These are phyloP conservation scores for Adineta ricciae DNA, from an alignment of 2,888 invertebrate genomes.

Conservation along the genomic window DNA sequence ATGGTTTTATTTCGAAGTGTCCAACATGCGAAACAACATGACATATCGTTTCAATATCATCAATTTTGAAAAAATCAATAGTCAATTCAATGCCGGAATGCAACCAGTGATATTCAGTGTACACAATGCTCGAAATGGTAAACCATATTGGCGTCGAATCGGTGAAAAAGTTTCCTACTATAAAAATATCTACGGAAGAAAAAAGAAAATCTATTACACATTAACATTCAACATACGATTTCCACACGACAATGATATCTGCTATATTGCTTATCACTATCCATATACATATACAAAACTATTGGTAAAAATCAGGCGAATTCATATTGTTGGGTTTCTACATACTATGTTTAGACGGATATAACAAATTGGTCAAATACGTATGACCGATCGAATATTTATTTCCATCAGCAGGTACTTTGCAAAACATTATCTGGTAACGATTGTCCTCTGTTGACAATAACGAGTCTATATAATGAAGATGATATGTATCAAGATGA, in stretches of 20 bases:
- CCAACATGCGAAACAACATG: conserved; percentile 61
- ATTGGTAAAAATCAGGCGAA: neutral
- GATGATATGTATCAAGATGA: neutral
- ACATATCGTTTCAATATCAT: conserved; percentile 73
- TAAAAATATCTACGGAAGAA: conserved; percentile 56
- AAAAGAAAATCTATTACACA: conserved; percentile 57
- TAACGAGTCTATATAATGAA: conserved; percentile 52
- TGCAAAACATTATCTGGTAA: conserved; percentile 65
- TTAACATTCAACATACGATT: conserved; percentile 69
- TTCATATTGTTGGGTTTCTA: neutral
- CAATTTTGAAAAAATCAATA: conserved; percentile 74
- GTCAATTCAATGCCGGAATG: conserved; percentile 72
- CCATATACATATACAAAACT: conserved; percentile 69
- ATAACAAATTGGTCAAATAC: conserved; percentile 56
- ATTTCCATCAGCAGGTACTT: conserved; percentile 60
- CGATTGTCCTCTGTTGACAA: conserved; percentile 65
- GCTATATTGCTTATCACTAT: conserved; percentile 75
- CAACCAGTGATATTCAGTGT: conserved; percentile 77
- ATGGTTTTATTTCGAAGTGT: conserved; percentile 82
- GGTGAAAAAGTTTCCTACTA: conserved; percentile 73
- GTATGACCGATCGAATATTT: conserved; percentile 54
- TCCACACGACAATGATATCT: conserved; percentile 65
- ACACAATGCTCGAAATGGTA: conserved; percentile 57
- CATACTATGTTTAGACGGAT: conserved; percentile 54
- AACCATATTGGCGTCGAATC: conserved; percentile 60